Percentiles rank a stretch among this genome's conserved stretches.
phyloP scores from a whole-genome alignment of 2,113 vertebrate genomes.

The Triplophysa rosa region DNA sequence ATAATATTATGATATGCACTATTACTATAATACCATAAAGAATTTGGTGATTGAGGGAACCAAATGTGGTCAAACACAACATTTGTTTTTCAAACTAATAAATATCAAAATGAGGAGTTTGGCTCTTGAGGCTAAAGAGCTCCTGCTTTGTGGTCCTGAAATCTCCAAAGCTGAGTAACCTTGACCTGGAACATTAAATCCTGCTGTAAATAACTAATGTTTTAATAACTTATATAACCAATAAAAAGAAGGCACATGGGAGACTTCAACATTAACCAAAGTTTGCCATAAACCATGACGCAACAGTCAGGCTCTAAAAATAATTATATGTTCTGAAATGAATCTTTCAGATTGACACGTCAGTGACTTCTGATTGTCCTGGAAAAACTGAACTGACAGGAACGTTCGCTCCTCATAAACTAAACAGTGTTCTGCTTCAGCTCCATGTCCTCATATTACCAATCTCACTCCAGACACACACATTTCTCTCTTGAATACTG shows the following conservation, averaged over 20 bases:
- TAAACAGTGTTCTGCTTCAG: constrained; percentile 15
- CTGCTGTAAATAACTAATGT: neutral
- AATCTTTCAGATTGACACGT: constrained; percentile 24
- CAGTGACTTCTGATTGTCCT: constrained; percentile 1
- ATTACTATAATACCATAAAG: too few relatives aligned
- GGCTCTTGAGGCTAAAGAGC: too few relatives aligned
- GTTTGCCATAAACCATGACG: neutral
- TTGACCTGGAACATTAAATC: neutral
- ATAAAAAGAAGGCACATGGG: neutral
- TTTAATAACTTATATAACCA: neutral
- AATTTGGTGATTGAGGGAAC: too few relatives aligned
- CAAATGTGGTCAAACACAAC: too few relatives aligned
- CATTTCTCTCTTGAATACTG: constrained; percentile 5
- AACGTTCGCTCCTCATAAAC: constrained; percentile 23
- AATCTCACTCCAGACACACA: constrained; percentile 20
- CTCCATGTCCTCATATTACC: constrained; percentile 7
- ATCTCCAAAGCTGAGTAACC: neutral
- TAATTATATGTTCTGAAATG: neutral
- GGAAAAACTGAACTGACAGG: constrained; percentile 5
- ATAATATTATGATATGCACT: too few relatives aligned
- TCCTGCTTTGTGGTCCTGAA: neutral
- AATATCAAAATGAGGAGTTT: too few relatives aligned
- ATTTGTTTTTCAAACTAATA: too few relatives aligned
- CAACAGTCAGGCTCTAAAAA: neutral
- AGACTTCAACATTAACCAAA: neutral